Evolutionary conservation across 2,113 vertebrate genomes (phyloP).

Genomic region (Grammomys dolichurus): DNA sequence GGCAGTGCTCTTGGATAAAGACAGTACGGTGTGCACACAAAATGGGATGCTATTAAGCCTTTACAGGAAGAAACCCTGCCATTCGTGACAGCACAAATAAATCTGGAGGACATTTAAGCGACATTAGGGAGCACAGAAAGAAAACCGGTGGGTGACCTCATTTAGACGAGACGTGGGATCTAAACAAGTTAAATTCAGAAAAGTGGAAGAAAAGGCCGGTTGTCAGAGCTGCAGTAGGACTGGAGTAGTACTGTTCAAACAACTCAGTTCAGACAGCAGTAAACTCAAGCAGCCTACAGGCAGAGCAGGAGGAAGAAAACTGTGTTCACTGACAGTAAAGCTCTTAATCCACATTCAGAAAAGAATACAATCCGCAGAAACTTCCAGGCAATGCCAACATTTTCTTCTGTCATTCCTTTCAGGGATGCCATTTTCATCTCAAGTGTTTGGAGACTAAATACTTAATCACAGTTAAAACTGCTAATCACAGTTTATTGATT

Average conservation of each 20-base stretch:
- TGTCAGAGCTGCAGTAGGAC: not conserved
- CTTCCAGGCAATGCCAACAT: not conserved
- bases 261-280: not conserved
- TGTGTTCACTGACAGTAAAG: not conserved
- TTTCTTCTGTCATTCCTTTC: not conserved
- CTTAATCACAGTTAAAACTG: not conserved
- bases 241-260: not conserved
- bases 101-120: not conserved
- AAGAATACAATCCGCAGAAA: not conserved
- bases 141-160: not conserved
- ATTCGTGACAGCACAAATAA: not conserved
- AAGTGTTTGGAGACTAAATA: not conserved
- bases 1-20: not conserved
- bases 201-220: not conserved
- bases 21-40: not conserved
- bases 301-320: not conserved
- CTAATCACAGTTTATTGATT: slow-evolving; percentile 23
- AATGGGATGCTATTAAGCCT: not conserved
- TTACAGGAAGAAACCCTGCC: not conserved
- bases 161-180: not conserved
- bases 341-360: slow-evolving; percentile 1
- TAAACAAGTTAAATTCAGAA: not conserved
- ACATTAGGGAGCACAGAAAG: not conserved
- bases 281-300: not conserved
- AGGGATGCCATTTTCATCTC: not conserved